Conservation (phyloP, 2,888 invertebrate genomes). For the Andrena trimmerana region DNA sequence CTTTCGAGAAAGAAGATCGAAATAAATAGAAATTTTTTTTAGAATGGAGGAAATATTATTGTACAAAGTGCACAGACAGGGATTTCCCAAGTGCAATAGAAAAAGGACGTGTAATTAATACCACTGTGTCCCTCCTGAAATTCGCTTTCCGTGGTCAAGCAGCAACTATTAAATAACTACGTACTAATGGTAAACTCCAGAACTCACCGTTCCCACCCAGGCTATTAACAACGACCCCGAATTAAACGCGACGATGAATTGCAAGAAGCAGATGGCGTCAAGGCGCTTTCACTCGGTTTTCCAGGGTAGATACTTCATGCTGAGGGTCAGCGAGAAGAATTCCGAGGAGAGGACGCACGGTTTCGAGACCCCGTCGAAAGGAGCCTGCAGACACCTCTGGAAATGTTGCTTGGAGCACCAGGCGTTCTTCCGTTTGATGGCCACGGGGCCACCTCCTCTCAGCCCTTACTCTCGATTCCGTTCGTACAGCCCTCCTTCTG, state of each 20-base stretch:
- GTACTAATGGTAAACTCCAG: neutral
- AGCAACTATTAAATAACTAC: neutral
- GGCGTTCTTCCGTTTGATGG: conserved; percentile 95
- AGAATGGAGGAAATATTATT: too few relatives aligned
- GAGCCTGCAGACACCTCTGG: conserved; percentile 98
- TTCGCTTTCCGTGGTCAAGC: too few relatives aligned
- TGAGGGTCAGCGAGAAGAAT: conserved; percentile 97
- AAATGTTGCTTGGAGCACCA: conserved; percentile 98
- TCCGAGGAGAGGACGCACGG: conserved; percentile 98
- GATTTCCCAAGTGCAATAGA: too few relatives aligned
- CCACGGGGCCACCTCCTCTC: conserved; percentile 86
- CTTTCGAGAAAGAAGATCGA: too few relatives aligned
- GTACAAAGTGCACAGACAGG: too few relatives aligned
- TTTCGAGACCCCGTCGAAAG: conserved; percentile 96
- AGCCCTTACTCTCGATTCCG: conserved; percentile 84
- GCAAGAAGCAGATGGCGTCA: neutral
- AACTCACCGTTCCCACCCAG: neutral
- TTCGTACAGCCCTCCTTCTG: conserved; percentile 82
- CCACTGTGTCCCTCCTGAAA: too few relatives aligned
- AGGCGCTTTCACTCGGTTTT: conserved; percentile 17
- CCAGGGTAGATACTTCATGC: conserved; percentile 96
- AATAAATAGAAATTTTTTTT: too few relatives aligned
- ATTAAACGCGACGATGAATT: neutral
- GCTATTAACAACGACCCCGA: neutral
- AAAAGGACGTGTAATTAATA: too few relatives aligned